Conservation (phyloP, 2,113 vertebrate species). For the Neodontobutis hainanensis region DNA sequence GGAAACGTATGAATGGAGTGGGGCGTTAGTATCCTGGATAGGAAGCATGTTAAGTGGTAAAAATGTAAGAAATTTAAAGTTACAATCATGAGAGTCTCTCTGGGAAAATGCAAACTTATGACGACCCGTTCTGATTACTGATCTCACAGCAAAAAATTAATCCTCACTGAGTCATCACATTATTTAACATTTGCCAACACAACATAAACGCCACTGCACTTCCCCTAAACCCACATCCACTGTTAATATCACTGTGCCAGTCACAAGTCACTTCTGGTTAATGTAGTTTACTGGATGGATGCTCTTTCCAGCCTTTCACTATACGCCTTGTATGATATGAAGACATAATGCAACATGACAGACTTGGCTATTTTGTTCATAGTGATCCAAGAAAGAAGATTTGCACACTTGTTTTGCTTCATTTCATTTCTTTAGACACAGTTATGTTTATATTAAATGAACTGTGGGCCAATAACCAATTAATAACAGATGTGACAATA, state of each 20-base stretch:
- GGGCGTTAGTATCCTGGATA: background rate
- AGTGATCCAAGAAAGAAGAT: background rate
- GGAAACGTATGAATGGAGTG: background rate
- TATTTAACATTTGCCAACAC: background rate
- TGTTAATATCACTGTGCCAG: background rate
- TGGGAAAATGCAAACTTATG: background rate
- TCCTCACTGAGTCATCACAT: background rate
- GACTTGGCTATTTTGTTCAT: background rate
- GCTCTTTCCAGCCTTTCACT: background rate
- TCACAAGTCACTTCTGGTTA: constrained; percentile 7
- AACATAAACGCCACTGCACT: background rate
- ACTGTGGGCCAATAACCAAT: background rate
- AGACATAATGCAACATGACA: constrained; percentile 15
- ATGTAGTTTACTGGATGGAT: background rate
- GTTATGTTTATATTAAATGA: background rate
- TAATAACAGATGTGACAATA: background rate
- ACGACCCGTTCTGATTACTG: constrained; percentile 1
- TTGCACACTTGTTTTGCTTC: constrained; percentile 1
- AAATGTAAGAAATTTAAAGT: constrained; percentile 5
- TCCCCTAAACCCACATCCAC: background rate
- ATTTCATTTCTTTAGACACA: constrained; percentile 22
- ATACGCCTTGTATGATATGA: background rate
- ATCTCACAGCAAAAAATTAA: constrained; percentile 19
- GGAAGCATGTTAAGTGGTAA: background rate
- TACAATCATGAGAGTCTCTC: constrained; percentile 28